phyloP scores from a whole-genome alignment of 1,140 invertebrate species.

The Oedothorax gibbosus region DNA sequence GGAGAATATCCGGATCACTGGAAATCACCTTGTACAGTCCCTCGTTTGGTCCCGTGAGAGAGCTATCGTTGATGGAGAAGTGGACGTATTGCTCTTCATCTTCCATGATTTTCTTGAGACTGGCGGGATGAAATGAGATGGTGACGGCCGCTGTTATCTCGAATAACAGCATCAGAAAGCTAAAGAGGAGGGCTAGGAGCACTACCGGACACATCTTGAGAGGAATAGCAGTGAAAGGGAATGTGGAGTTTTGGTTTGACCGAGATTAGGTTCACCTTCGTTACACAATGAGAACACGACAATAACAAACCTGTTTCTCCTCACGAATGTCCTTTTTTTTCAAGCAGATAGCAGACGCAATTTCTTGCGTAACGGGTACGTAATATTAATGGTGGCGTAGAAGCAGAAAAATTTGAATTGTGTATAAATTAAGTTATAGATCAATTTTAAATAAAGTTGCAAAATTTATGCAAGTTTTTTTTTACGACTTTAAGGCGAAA shows the following conservation, averaged over 20 bases:
- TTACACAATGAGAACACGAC: not conserved
- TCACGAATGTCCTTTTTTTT: conserved; percentile 21
- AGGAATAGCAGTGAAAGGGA: not conserved
- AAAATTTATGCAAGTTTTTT: no score
- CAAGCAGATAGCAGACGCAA: not conserved
- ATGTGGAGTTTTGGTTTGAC: not conserved
- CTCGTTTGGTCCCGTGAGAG: not conserved
- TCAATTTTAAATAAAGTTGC: no score
- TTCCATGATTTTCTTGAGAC: conserved; percentile 48
- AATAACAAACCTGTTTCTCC: conserved; percentile 17
- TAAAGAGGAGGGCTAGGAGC: conserved; percentile 56
- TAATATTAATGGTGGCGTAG: no score
- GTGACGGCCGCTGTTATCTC: conserved; percentile 61
- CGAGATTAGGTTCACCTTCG: not conserved
- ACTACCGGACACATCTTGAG: conserved; percentile 62
- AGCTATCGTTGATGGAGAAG: conserved; percentile 41
- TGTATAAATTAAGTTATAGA: no score
- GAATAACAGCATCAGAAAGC: conserved; percentile 57
- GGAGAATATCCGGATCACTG: conserved; percentile 36
- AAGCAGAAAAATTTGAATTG: no score
- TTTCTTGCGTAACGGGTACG: conserved; percentile 3
- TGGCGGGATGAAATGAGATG: conserved; percentile 55
- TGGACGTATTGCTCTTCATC: conserved; percentile 25
- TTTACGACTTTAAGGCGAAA: no score
- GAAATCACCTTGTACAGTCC: conserved; percentile 38